Base-by-base conservation (phyloP, 1,140 invertebrate species). In the Calephelis nemesis region DNA sequence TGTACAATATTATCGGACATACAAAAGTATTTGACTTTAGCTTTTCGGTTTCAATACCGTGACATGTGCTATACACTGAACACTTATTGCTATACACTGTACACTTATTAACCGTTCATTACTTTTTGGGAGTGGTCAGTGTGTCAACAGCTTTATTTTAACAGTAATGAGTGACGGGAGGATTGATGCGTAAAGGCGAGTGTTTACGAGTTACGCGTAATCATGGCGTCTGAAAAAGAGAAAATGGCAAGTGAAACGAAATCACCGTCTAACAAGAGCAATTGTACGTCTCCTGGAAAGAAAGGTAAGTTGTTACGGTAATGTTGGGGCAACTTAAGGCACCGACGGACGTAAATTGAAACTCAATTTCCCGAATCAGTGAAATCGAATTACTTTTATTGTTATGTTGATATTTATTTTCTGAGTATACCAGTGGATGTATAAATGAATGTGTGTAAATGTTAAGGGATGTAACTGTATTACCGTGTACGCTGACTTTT, bases 211-310 rank as follows among this genome's bases (percentile, higher is more conserved):
- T 65, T 71, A 73, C 78, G 74, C 76, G 75, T 74, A 70, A 83
- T 65, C 71, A 91, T 91, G 87, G 83, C 86, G 74, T 83, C 87
- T 40, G 88, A 91, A 76, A 91, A 89, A 72, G 88, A 87, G 77
- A 91, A 90, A 72, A 90, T 90, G 88, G 87, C 84, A 42, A 79
- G 81, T 58, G 88, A 88, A 76, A 74, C 77, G 58, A 91, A 91
- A 72, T 90, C 88, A 45, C 87, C 88, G 45, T 89, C 88, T 40
- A 90, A 88, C 75, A 91, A 83, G 81, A 88, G 85, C 72, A 91
- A 91, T 78, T 90, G 88, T 75, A 85, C 88, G 19, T 91, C 88
- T 67, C 88, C 88, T n/a, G 88, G 87, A 67, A 91, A 91, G 70
- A 91, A 91, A 91, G 88, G 88, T 91, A 86, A 60, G 65, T 19